Conservation (phyloP, 2,113 vertebrate species). For the Acanthochromis polyacanthus region DNA sequence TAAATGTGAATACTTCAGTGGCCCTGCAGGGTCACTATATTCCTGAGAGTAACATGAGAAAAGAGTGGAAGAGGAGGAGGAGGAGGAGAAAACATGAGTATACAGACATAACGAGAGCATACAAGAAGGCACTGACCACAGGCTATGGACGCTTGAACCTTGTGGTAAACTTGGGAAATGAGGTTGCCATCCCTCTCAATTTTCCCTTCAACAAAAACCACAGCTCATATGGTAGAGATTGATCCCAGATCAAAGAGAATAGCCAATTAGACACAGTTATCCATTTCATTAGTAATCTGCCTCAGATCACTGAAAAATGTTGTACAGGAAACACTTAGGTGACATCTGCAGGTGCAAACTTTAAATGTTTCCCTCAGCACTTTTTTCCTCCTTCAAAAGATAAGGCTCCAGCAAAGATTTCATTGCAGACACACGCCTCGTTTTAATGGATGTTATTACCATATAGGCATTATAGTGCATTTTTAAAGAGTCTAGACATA, state of each 20-base stretch:
- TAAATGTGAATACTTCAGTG: conserved; percentile 63
- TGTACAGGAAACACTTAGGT: conserved; percentile 71
- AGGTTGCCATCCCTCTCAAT: conserved; percentile 78
- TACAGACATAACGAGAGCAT: conserved; percentile 60
- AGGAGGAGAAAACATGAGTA: conserved; percentile 39
- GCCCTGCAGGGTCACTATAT: conserved; percentile 55
- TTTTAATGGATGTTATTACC: conserved; percentile 66
- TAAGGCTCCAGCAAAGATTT: conserved; percentile 40
- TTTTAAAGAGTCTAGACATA: conserved; percentile 61
- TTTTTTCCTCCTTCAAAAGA: conserved; percentile 25
- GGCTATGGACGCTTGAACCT: conserved; percentile 77
- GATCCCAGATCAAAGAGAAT: conserved; percentile 79
- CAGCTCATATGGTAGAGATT: conserved; percentile 78
- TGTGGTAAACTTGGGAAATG: conserved; percentile 81
- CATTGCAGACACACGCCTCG: conserved; percentile 28
- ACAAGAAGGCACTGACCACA: conserved; percentile 70
- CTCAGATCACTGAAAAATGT: conserved; percentile 57
- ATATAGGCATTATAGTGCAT: conserved; percentile 46
- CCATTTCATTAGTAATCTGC: conserved; percentile 67
- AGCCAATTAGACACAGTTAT: conserved; percentile 76
- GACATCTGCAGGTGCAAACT: conserved; percentile 73
- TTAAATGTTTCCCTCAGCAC: conserved; percentile 35
- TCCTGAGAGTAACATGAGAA: conserved; percentile 57
- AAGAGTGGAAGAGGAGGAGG: conserved; percentile 37
- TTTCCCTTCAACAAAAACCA: conserved; percentile 75